phyloP scores from a whole-genome alignment of 2,888 invertebrate species.

The Adelognathus sp. region DNA sequence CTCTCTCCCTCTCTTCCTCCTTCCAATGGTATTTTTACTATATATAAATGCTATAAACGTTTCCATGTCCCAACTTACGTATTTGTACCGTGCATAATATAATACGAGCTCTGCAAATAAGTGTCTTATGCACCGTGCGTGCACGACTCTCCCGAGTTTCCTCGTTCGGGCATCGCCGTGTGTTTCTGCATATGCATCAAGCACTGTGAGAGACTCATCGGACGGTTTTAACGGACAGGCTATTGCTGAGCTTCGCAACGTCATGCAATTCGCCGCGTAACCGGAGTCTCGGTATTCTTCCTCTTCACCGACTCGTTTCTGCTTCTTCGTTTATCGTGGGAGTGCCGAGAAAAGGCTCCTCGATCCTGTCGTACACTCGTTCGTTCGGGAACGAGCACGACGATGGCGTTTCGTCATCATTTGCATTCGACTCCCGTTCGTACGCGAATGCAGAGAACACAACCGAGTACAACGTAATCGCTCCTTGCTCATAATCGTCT shows the following conservation, averaged over 20 bases:
- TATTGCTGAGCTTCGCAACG: conserved; percentile 30
- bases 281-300: conserved; percentile 25
- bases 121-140: conserved; percentile 21
- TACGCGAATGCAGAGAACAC: conserved; percentile 8
- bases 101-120: neutral
- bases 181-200: neutral
- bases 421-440: conserved; percentile 61
- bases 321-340: conserved; percentile 54
- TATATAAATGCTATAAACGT: conserved; percentile 32
- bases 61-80: neutral
- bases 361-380: conserved; percentile 40
- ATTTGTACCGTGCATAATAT: conserved; percentile 32
- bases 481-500: conserved; percentile 52
- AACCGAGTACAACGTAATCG: conserved; percentile 49
- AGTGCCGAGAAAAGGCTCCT: conserved; percentile 34
- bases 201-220: conserved; percentile 36
- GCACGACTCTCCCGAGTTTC: conserved; percentile 33
- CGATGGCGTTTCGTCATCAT: conserved; percentile 58
- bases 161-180: conserved; percentile 16
- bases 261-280: conserved; percentile 14
- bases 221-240: conserved; percentile 32
- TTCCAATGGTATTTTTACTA: conserved; percentile 3
- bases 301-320: neutral
- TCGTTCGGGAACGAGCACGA: conserved; percentile 39
- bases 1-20: too few species aligned